phyloP scores from a whole-genome alignment of 2,113 vertebrate genomes.

The Thalassoma bifasciatum region DNA sequence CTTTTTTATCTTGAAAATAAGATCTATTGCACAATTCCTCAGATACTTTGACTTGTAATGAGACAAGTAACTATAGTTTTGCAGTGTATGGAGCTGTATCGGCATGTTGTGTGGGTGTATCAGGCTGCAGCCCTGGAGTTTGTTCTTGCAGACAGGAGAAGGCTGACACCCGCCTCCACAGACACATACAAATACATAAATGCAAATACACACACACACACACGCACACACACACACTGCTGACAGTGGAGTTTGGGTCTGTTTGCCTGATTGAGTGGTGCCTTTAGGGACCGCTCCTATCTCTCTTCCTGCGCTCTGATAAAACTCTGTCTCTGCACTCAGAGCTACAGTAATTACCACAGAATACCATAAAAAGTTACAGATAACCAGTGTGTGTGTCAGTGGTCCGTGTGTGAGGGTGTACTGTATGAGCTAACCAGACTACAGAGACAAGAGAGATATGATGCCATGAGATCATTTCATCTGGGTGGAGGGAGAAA shows the following conservation, averaged over 20 bases:
- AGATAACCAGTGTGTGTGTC: conserved; percentile 54
- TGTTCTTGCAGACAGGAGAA: conserved; percentile 56
- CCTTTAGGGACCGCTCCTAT: conserved; percentile 65
- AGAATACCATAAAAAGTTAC: conserved; percentile 26
- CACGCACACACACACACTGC: conserved; percentile 19
- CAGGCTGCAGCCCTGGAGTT: conserved; percentile 77
- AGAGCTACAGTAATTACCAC: conserved; percentile 47
- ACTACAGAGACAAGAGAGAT: conserved; percentile 55
- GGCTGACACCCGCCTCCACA: conserved; percentile 28
- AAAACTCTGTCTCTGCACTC: conserved; percentile 49
- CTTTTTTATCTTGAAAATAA: too few relatives aligned
- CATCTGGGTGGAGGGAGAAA: conserved; percentile 18
- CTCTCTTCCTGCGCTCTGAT: conserved; percentile 68
- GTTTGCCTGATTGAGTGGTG: conserved; percentile 23
- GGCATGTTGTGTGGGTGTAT: conserved; percentile 85
- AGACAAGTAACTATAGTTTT: too few relatives aligned
- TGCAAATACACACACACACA: conserved; percentile 28
- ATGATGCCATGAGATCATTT: conserved; percentile 69
- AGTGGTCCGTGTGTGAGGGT: conserved; percentile 40
- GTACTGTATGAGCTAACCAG: conserved; percentile 47
- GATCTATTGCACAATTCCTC: too few relatives aligned
- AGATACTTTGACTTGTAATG: too few relatives aligned
- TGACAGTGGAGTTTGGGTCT: conserved; percentile 21
- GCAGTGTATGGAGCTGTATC: conserved; percentile 53
- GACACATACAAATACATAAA: conserved; percentile 42